Base-by-base conservation (phyloP, 2,888 invertebrate genomes). In the Eueremaeus valkanovi region DNA sequence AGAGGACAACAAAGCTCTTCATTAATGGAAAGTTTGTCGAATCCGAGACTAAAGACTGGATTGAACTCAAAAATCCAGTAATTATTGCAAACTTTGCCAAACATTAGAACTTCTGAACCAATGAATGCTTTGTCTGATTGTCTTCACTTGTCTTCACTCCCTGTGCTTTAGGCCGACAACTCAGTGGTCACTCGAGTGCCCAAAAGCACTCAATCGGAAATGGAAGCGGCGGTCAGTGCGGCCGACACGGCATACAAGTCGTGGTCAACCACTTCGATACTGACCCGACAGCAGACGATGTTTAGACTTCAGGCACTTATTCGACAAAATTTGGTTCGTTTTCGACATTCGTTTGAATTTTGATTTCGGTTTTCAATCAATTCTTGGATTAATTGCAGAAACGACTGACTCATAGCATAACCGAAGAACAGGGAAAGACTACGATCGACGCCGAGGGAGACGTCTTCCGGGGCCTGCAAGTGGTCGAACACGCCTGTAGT, bases 391-490 rank as follows among this genome's bases (percentile, higher is more conserved):
- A 76, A n/a, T 27, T 58, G 11, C 79, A 88, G 87, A 89, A 91
- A 85, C 90, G 91, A 82, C 84, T 99, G 79, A 96, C 98, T 0
- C 90, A 90, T 78, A 93, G 90, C 83, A 92, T 99, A 78, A 98
- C 98, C 1, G 85, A 88, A 80, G 99, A 99, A 83, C 98, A 99
- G 85, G 99, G 99, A 75, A 99, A 99, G 84, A 99, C 99, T 0
- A 86, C 94, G 78, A 89, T 90, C 16, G 99, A 99, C 85, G 98
- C 99, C 0, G 96, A 98, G 83, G 99, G 99, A 51, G 99, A 99
- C 85, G 97, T 99, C 2, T 88, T 95, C 77, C 88, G 99, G 83
- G 99, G 99, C 77, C 88, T 99, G 77, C 99, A 98, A 89, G 92
- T 95, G 55, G 97, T 99, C 70, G 99, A 99, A 83, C 95, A 96